These are phyloP conservation scores for Poeciliopsis infans DNA, from an alignment of 2,797 vertebrate genomes.

Conservation along the genomic window DNA sequence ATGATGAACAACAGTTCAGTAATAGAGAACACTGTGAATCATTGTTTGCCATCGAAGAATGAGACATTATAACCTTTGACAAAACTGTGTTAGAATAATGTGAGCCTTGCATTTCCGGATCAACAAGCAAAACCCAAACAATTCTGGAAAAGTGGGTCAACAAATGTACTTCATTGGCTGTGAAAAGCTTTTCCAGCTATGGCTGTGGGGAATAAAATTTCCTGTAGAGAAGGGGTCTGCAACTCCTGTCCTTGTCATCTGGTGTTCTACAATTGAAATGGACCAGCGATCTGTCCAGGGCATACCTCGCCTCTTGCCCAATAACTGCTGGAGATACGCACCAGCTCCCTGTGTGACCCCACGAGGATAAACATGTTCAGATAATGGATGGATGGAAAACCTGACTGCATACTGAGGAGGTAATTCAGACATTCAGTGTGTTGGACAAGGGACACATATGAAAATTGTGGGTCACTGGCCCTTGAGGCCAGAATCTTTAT, in stretches of 20 bases:
- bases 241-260: no score
- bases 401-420: no score
- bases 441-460: no score
- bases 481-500: not conserved
- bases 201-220: not conserved
- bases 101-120: not conserved
- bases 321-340: no score
- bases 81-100: not conserved
- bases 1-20: not conserved
- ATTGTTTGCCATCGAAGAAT: not conserved
- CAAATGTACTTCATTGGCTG: not conserved
- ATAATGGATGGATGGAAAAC: no score
- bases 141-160: not conserved
- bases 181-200: not conserved
- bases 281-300: no score
- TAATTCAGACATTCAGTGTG: no score
- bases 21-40: conserved; percentile 5
- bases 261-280: no score
- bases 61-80: not conserved
- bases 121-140: conserved; percentile 21
- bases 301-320: no score
- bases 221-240: not conserved
- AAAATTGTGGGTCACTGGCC: no score
- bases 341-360: no score
- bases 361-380: no score